A percentile compares a stretch with the other conserved stretches of the same genome.
phyloP scores from a whole-genome alignment of 2,888 invertebrate species.

The Drosophila kanekoi region DNA sequence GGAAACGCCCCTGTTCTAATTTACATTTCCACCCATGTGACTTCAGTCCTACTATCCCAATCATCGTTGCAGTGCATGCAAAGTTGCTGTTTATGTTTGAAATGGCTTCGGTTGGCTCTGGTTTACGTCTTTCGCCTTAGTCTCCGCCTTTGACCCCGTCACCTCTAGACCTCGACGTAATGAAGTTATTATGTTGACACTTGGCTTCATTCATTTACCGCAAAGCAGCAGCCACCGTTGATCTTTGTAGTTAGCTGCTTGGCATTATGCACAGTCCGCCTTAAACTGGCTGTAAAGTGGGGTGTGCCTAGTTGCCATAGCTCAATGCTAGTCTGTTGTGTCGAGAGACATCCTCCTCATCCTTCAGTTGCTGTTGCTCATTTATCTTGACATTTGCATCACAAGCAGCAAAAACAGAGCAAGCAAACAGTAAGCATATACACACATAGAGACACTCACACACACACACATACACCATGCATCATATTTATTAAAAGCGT shows the following conservation, averaged over 20 bases:
- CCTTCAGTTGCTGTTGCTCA: slow-evolving; percentile 57
- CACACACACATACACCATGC: slow-evolving; percentile 23
- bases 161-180: slow-evolving; percentile 46
- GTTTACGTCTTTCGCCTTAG: slow-evolving; percentile 8
- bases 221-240: slow-evolving; percentile 46
- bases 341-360: slow-evolving; percentile 9
- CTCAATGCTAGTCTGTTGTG: slow-evolving; percentile 7
- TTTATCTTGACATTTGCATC: slow-evolving; percentile 71
- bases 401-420: slow-evolving; percentile 61
- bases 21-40: slow-evolving; percentile 30
- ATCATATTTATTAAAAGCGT: slow-evolving; percentile 72
- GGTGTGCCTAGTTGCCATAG: slow-evolving; percentile 16
- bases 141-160: slow-evolving; percentile 23
- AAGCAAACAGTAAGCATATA: slow-evolving; percentile 53
- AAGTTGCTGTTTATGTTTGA: slow-evolving; percentile 58
- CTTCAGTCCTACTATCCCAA: slow-evolving; percentile 14
- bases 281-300: slow-evolving; percentile 38
- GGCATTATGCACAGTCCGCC: slow-evolving; percentile 43
- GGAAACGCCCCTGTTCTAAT: slow-evolving; percentile 29
- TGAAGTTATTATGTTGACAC: slow-evolving; percentile 82
- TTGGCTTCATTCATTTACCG: slow-evolving; percentile 62
- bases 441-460: slow-evolving; percentile 12
- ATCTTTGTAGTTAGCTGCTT: slow-evolving; percentile 61
- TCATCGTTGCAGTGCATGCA: slow-evolving; percentile 41
- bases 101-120: slow-evolving; percentile 54